Percentiles rank a stretch among this genome's conserved stretches.
Conservation (phyloP, 2,113 vertebrate species). For the Ramphastos sulfuratus region DNA sequence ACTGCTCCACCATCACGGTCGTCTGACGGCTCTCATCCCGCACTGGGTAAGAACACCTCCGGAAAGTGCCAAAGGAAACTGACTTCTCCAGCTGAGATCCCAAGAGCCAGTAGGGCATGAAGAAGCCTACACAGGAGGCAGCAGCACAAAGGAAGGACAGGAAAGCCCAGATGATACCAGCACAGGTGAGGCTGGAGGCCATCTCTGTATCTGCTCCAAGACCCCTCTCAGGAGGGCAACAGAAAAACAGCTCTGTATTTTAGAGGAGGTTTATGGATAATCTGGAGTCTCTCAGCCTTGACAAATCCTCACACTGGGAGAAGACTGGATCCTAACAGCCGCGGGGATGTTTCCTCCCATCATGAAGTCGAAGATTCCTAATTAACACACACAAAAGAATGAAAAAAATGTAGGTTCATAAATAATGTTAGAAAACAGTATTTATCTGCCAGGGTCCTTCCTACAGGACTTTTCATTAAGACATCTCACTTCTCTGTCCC, state of each 20-base stretch:
- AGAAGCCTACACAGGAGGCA: conserved; percentile 93
- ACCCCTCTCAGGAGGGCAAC: background rate
- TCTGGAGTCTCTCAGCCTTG: conserved; percentile 8
- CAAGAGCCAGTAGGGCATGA: conserved; percentile 99
- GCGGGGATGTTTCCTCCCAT: background rate
- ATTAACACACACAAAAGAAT: background rate
- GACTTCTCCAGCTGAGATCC: conserved; percentile 95
- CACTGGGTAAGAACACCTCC: conserved; percentile 94
- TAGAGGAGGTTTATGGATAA: background rate
- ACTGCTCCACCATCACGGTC: conserved; percentile 97
- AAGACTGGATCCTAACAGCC: background rate
- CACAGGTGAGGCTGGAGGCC: conserved; percentile 93
- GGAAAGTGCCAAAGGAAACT: conserved; percentile 95
- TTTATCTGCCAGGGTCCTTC: background rate
- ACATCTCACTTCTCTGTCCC: background rate
- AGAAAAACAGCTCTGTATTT: background rate
- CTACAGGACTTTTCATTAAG: background rate
- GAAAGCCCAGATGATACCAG: conserved; percentile 88
- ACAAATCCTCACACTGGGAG: background rate
- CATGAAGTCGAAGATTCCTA: conserved; percentile 46
- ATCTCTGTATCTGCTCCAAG: conserved; percentile 68
- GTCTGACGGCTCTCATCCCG: conserved; percentile 89
- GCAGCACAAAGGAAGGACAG: conserved; percentile 91
- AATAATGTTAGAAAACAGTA: background rate
- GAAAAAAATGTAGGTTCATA: background rate